phyloP scores from a whole-genome alignment of 2,797 vertebrate species.

The Cottoperca gobio region DNA sequence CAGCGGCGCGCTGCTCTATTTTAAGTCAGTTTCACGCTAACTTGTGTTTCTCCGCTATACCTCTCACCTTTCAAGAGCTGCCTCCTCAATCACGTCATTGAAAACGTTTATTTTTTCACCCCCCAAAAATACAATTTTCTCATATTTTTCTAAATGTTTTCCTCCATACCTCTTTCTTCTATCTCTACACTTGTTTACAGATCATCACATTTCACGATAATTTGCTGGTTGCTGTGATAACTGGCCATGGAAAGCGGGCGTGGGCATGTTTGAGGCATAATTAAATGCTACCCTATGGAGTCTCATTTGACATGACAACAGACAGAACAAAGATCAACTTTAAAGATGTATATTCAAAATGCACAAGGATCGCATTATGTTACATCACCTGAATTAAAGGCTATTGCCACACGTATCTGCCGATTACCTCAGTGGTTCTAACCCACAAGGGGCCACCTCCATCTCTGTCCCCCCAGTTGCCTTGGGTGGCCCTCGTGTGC shows the following conservation, averaged over 20 bases:
- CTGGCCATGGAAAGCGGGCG: conserved; percentile 35
- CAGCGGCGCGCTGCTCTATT: conserved; percentile 68
- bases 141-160: conserved; percentile 15
- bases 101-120: conserved; percentile 21
- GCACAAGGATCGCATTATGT: background rate
- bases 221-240: conserved; percentile 73
- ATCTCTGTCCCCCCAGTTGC: conserved; percentile 20
- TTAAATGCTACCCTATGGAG: conserved; percentile 62
- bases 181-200: conserved; percentile 9
- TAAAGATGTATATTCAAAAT: conserved; percentile 6
- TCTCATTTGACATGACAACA: conserved; percentile 21
- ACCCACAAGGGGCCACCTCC: conserved; percentile 15
- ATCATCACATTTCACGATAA: conserved; percentile 43
- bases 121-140: background rate
- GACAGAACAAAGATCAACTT: conserved; percentile 2
- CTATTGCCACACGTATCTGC: conserved; percentile 1
- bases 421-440: conserved; percentile 17
- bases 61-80: conserved; percentile 28
- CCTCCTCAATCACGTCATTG: conserved; percentile 4
- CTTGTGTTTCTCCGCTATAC: conserved; percentile 34
- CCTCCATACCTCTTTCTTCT: conserved; percentile 6
- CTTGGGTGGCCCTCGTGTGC: conserved; percentile 34
- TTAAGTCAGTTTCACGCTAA: conserved; percentile 56
- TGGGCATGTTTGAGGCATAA: conserved; percentile 58
- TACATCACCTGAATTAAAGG: background rate